Percentiles rank a stretch among this genome's conserved stretches.
phyloP scores from a whole-genome alignment of 2,888 invertebrate species.

The Drosophila pseudotakahashii region DNA sequence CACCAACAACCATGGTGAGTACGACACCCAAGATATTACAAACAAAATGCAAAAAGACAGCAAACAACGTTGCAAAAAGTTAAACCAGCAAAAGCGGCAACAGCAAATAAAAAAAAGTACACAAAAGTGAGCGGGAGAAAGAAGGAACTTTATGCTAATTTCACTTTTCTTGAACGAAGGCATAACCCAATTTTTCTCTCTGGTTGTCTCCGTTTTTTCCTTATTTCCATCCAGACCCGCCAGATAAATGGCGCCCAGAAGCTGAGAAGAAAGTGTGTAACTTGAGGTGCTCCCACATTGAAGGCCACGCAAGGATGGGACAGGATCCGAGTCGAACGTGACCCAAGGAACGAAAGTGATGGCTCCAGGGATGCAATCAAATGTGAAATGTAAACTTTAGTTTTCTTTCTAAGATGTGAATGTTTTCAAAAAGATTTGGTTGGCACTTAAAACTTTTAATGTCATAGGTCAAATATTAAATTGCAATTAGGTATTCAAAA shows the following conservation, averaged over 20 bases:
- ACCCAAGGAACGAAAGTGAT: constrained; percentile 34
- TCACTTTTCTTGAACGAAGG: constrained; percentile 72
- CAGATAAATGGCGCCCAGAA: constrained; percentile 63
- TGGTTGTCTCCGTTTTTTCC: constrained; percentile 34
- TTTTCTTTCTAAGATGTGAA: not conserved
- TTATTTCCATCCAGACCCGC: constrained; percentile 33
- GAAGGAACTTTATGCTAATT: constrained; percentile 72
- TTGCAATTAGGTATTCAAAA: too few relatives aligned
- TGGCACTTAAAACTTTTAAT: not conserved
- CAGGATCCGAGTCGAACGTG: constrained; percentile 15
- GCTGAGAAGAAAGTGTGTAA: constrained; percentile 3
- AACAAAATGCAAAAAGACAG: constrained; percentile 54
- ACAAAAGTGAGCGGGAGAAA: constrained; percentile 30
- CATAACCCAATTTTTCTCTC: constrained; percentile 70
- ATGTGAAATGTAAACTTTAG: constrained; percentile 12
- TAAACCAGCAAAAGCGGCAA: constrained; percentile 19
- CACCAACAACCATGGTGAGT: constrained; percentile 25
- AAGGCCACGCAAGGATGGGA: constrained; percentile 43
- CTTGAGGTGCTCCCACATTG: constrained; percentile 37
- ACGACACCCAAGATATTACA: constrained; percentile 59
- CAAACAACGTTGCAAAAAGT: constrained; percentile 28
- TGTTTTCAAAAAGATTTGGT: not conserved
- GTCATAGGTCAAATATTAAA: not conserved
- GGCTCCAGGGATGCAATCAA: constrained; percentile 19
- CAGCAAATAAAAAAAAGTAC: constrained; percentile 22